Conservation (phyloP, 2,797 vertebrate genomes). For the Podarcis siculus region DNA sequence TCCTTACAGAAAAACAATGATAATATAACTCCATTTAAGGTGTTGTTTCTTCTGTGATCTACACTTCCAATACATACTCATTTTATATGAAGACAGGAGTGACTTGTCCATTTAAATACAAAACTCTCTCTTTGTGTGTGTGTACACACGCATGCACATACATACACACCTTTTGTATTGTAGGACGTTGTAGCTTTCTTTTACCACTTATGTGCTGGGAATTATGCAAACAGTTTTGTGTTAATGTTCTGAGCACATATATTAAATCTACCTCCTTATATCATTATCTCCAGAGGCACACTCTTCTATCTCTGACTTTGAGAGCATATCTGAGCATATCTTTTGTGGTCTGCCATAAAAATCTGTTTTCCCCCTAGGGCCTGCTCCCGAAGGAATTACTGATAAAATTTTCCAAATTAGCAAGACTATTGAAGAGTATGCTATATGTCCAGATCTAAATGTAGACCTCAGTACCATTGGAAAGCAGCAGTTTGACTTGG, state of each 20-base stretch:
- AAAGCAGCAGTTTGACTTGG: slow-evolving; percentile 95
- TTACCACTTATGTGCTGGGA: neutral
- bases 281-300: neutral
- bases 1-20: no score
- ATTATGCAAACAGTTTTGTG: neutral
- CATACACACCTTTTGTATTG: neutral
- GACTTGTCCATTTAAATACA: neutral
- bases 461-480: slow-evolving; percentile 90
- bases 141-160: no score
- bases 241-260: neutral
- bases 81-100: neutral
- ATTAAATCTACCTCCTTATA: neutral
- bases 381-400: slow-evolving; percentile 93
- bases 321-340: neutral
- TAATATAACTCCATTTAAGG: no score
- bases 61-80: no score
- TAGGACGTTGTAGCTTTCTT: neutral
- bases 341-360: neutral
- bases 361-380: slow-evolving; percentile 77
- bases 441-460: slow-evolving; percentile 94
- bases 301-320: neutral
- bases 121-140: no score
- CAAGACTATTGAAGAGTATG: slow-evolving; percentile 93
- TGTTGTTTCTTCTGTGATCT: no score
- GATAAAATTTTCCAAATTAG: slow-evolving; percentile 97